These are phyloP conservation scores for Drosophila melanocephala DNA, from an alignment of 2,888 invertebrate species.

Conservation along the genomic window DNA sequence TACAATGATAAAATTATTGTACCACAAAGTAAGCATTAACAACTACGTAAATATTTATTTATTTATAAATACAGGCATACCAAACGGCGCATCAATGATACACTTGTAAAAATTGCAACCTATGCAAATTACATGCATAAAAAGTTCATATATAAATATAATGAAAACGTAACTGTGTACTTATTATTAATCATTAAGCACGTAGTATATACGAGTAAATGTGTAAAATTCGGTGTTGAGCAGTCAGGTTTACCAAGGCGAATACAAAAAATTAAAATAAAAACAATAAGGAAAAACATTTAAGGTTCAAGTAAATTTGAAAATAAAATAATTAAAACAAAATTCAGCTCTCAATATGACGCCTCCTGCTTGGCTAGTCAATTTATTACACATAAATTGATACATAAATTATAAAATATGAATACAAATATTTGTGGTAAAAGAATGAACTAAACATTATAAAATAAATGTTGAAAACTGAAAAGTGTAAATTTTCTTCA, in stretches of 20 bases:
- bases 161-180: conserved; percentile 44
- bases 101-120: conserved; percentile 61
- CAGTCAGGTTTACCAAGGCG: conserved; percentile 24
- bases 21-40: conserved; percentile 36
- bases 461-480: conserved; percentile 80
- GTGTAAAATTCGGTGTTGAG: conserved; percentile 57
- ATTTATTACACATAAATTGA: conserved; percentile 52
- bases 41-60: conserved; percentile 54
- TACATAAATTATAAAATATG: conserved; percentile 61
- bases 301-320: conserved; percentile 28
- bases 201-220: conserved; percentile 55
- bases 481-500: conserved; percentile 16
- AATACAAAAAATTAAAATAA: conserved; percentile 18
- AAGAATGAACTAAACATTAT: conserved; percentile 64
- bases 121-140: conserved; percentile 56
- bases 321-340: conserved; percentile 26
- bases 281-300: conserved; percentile 20
- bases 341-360: conserved; percentile 67
- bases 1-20: conserved; percentile 46
- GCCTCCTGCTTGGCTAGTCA: conserved; percentile 78
- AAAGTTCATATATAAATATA: conserved; percentile 33
- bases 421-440: conserved; percentile 77
- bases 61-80: conserved; percentile 79
- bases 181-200: conserved; percentile 47
- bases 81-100: conserved; percentile 48